phyloP scores from a whole-genome alignment of 2,113 vertebrate genomes.

The Scolopax mira region DNA sequence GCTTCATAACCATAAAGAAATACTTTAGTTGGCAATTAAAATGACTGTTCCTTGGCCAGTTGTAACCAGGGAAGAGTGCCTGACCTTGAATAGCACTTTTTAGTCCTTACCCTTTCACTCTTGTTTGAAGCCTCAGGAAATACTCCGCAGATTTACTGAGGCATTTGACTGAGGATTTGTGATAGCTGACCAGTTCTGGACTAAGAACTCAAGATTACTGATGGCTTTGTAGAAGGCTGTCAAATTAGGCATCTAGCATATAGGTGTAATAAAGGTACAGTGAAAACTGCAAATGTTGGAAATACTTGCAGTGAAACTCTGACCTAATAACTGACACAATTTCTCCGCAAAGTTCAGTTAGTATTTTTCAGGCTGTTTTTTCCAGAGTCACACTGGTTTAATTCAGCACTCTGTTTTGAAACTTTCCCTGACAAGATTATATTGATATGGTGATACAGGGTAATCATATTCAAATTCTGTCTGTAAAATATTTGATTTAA shows the following conservation, averaged over 20 bases:
- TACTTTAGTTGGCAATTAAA: background rate
- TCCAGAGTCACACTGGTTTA: background rate
- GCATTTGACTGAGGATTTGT: background rate
- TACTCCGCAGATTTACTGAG: background rate
- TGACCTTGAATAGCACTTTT: background rate
- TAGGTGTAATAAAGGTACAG: background rate
- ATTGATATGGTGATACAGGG: background rate
- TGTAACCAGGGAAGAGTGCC: background rate
- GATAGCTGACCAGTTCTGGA: background rate
- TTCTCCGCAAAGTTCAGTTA: background rate
- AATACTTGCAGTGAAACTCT: background rate
- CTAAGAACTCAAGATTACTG: background rate
- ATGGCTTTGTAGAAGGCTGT: background rate
- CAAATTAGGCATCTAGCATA: background rate
- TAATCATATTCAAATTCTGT: background rate
- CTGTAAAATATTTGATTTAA: constrained; percentile 26
- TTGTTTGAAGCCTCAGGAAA: constrained; percentile 9
- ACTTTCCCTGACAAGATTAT: background rate
- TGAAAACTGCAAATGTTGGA: background rate
- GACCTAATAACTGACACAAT: background rate
- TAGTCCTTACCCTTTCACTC: background rate
- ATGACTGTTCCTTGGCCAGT: background rate
- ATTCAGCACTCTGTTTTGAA: background rate
- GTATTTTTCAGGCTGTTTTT: background rate
- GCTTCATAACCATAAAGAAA: background rate